Evolutionary conservation across 2,888 invertebrate genomes (phyloP).

Genomic region (Serrognathus titanus): DNA sequence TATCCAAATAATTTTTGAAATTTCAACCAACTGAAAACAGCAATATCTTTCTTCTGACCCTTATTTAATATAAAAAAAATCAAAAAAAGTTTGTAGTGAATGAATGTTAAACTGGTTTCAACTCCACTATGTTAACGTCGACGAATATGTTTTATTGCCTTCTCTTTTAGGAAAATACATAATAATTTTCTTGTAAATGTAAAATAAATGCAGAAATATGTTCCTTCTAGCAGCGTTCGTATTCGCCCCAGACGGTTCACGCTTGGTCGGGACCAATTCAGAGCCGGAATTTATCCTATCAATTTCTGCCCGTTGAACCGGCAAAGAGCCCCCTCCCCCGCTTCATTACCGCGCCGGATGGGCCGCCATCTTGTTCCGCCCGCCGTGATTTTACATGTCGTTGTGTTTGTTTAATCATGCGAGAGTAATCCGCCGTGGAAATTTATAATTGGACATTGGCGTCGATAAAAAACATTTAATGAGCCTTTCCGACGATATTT

Average conservation of each 20-base stretch:
- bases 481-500: constrained; percentile 21
- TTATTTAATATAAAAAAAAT: no score
- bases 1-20: no score
- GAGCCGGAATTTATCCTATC: constrained; percentile 63
- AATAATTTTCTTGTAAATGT: not conserved
- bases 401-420: constrained; percentile 47
- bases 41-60: no score
- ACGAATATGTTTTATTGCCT: no score
- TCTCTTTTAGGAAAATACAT: not conserved
- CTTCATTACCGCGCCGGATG: constrained; percentile 39
- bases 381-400: constrained; percentile 46
- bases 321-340: constrained; percentile 51
- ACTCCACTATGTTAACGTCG: no score
- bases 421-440: constrained; percentile 38
- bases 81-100: no score
- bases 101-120: no score
- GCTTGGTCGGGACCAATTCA: constrained; percentile 59
- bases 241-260: constrained; percentile 49
- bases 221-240: constrained; percentile 15
- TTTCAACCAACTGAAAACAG: no score
- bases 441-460: constrained; percentile 45
- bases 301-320: constrained; percentile 62
- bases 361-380: constrained; percentile 46
- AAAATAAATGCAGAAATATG: constrained; percentile 1
- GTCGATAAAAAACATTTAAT: constrained; percentile 27